Percentiles rank a stretch among this genome's conserved stretches.
These are phyloP conservation scores for Heliconius aoede DNA, from an alignment of 2,888 invertebrate genomes.

Conservation along the genomic window DNA sequence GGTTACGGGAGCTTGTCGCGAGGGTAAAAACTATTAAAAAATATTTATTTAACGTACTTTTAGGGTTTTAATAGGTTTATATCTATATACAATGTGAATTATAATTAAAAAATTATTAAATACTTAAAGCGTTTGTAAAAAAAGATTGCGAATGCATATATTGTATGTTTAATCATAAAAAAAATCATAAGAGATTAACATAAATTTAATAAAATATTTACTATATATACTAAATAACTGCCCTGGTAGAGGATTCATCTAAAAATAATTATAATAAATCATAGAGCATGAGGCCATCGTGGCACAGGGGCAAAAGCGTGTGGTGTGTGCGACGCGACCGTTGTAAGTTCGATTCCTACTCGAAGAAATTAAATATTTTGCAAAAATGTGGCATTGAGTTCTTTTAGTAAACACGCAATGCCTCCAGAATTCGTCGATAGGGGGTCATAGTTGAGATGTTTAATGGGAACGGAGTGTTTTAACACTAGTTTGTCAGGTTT, in stretches of 20 bases:
- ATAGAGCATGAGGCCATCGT: no score
- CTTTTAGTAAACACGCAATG: background rate
- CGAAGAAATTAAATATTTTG: no score
- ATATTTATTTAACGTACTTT: background rate
- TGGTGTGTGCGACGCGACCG: no score
- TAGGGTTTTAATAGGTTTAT: background rate
- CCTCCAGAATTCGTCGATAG: background rate
- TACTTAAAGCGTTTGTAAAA: background rate
- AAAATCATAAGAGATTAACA: background rate
- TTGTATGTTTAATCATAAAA: no score
- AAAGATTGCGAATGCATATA: no score
- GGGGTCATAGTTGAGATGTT: no score
- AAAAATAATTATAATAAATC: no score
- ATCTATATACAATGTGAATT: background rate
- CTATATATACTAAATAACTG: no score
- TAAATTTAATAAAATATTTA: no score
- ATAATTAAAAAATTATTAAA: background rate
- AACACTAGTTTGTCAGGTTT: background rate
- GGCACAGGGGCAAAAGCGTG: no score
- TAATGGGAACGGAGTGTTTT: background rate
- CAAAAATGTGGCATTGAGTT: background rate
- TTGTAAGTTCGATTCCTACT: no score
- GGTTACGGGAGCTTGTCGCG: slow-evolving; percentile 3
- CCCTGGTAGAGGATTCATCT: no score
- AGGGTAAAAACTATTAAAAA: slow-evolving; percentile 13